A percentile compares a stretch with the other conserved stretches of the same genome.
These are phyloP conservation scores for Oxyscelio sp. DNA, from an alignment of 2,888 invertebrate genomes.

Conservation along the genomic window DNA sequence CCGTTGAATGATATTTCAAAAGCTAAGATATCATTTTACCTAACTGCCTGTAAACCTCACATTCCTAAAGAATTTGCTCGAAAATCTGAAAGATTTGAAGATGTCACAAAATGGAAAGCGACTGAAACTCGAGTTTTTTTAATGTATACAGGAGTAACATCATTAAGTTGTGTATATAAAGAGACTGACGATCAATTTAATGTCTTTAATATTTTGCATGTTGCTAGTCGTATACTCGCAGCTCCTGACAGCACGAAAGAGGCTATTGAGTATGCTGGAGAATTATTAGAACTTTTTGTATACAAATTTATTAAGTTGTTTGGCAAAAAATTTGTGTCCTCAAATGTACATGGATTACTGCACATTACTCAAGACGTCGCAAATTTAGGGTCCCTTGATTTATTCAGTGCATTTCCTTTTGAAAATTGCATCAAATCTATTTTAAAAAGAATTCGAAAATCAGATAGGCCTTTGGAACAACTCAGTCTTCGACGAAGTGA, in stretches of 20 bases:
- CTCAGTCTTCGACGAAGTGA: constrained; percentile 1
- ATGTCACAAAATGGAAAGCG: neutral
- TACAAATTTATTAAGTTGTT: neutral
- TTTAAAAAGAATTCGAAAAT: neutral
- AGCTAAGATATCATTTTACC: neutral
- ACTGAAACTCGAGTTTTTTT: neutral
- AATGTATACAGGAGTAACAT: neutral
- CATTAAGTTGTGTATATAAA: constrained; percentile 1
- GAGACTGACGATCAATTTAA: neutral
- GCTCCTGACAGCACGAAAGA: neutral
- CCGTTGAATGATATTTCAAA: neutral
- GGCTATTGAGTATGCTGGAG: neutral
- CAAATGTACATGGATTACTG: constrained; percentile 6
- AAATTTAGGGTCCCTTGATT: constrained; percentile 1
- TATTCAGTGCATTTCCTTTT: neutral
- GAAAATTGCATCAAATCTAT: constrained; percentile 9
- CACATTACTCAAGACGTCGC: neutral
- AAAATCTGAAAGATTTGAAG: neutral
- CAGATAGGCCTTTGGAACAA: neutral
- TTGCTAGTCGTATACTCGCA: neutral
- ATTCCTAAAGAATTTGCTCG: constrained; percentile 6
- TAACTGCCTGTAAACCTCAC: neutral
- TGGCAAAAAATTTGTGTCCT: neutral
- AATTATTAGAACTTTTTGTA: neutral
- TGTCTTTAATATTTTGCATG: neutral